Base-by-base conservation (phyloP, 2,888 invertebrate species). In the Eupithecia subumbrata region DNA sequence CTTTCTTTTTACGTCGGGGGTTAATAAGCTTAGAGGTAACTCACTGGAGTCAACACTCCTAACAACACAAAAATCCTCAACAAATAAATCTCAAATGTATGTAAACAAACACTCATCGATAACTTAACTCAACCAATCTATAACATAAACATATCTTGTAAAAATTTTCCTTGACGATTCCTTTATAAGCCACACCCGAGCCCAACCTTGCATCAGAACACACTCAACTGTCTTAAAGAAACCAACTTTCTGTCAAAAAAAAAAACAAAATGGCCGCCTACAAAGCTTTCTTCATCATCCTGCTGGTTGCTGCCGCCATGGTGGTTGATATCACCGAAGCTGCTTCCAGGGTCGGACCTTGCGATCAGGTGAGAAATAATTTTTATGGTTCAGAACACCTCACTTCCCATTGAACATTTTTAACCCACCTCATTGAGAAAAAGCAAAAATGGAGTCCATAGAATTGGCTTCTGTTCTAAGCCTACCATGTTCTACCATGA, bases 221-320 rank as follows among this genome's bases (percentile, higher is more conserved):
- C 25, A 40, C 45, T 18, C 68, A 68, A 68, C 43, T 1, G n/a
- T 22, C 68, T 45, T 43, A 43, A 11, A 43, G 43, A 43, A 43
- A 43, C 14, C 43, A 43, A 43, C 43, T 14, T 1, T 14, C 12
- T 43, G 43, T 43, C 40, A n/a, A 40, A 43, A 43, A 12, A 64
- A 64, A 34, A 64, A 64, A 64, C 64, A 71, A 71, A 67, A 72
- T 72, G 72, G 72, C 72, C 52, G 66, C 67, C 67, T 48, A 52
- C 67, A 72, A 72, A 67, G 73, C 60, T 60, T 52, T 66, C 40
- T 60, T 68, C 48, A 67, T 72, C 34, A 34, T 67, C 14, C 67
- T 72, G 48, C 48, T 71, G 30, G 52, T 76, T 30, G 67, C 69
- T n/a, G 64, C 66, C 9, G 69, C 70, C 2, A 70, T 71, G 70